These are phyloP conservation scores for Chaetura pelagica DNA, from an alignment of 2,113 vertebrate genomes.

Conservation along the genomic window DNA sequence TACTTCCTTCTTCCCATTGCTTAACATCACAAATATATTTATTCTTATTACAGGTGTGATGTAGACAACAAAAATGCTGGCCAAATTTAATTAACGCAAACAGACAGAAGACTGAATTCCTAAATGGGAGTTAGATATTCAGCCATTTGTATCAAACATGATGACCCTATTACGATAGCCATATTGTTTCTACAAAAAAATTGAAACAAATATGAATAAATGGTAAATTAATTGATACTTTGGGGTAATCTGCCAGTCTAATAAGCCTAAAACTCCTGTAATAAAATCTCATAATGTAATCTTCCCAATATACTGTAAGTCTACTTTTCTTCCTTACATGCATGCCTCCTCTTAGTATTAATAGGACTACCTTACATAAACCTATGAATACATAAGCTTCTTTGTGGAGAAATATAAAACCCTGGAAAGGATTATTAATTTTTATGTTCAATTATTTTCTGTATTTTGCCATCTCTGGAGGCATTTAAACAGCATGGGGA, in stretches of 20 bases:
- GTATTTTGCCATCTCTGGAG: too few relatives aligned
- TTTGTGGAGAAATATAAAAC: background rate
- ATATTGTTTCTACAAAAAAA: background rate
- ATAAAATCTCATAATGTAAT: background rate
- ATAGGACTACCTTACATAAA: background rate
- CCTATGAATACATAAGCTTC: accelerated
- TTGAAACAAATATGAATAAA: background rate
- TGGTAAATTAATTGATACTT: background rate
- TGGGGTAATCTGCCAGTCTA: background rate
- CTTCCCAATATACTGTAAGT: background rate
- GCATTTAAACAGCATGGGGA: too few relatives aligned
- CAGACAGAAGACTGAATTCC: background rate
- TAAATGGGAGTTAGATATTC: background rate
- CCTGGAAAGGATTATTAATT: background rate
- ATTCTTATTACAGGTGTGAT: background rate
- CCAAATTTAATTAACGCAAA: background rate
- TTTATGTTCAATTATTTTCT: background rate
- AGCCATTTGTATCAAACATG: background rate
- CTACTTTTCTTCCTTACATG: background rate
- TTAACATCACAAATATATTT: background rate
- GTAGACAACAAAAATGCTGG: background rate
- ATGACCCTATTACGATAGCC: background rate
- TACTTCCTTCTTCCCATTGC: background rate
- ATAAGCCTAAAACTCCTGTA: background rate
- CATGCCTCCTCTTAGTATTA: background rate